These are phyloP conservation scores for Dipodomys merriami DNA, from an alignment of 2,113 vertebrate species.

Conservation along the genomic window DNA sequence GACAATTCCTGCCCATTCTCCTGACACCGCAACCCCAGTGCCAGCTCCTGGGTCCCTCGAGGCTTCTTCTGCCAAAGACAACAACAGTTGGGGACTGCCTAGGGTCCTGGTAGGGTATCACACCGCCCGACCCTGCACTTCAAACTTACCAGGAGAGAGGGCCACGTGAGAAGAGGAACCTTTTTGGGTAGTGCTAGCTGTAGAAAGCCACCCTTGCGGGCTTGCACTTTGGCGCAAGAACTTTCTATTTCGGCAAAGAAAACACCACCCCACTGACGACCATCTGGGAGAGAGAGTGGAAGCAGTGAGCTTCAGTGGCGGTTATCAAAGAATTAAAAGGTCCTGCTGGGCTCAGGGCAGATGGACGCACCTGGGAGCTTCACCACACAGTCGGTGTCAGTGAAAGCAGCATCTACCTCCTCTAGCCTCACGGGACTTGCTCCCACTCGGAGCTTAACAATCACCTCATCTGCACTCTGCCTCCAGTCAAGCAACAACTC, in stretches of 20 bases:
- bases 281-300: slow-evolving; percentile 85
- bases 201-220: slow-evolving; percentile 93
- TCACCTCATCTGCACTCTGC: slow-evolving; percentile 95
- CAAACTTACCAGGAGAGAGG: slow-evolving; percentile 91
- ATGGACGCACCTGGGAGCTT: slow-evolving; percentile 90
- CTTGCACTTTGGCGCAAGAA: slow-evolving; percentile 94
- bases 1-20: slow-evolving; percentile 87
- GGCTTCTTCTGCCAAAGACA: slow-evolving; percentile 89
- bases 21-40: slow-evolving; percentile 79
- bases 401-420: slow-evolving; percentile 91
- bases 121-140: not conserved
- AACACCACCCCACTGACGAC: slow-evolving; percentile 95
- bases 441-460: slow-evolving; percentile 92
- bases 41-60: slow-evolving; percentile 85
- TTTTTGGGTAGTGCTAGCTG: slow-evolving; percentile 96
- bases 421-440: slow-evolving; percentile 87
- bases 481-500: slow-evolving; percentile 97
- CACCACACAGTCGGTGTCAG: slow-evolving; percentile 92
- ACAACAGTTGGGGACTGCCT: slow-evolving; percentile 49
- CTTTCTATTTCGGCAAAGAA: slow-evolving; percentile 96
- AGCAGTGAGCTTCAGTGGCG: not conserved
- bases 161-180: slow-evolving; percentile 96
- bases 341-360: not conserved
- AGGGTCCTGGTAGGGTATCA: not conserved
- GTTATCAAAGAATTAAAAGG: slow-evolving; percentile 27